A percentile compares a stretch with the other conserved stretches of the same genome.
These are phyloP conservation scores for Trissoscelio sp. DNA, from an alignment of 2,888 invertebrate species.

Conservation along the genomic window DNA sequence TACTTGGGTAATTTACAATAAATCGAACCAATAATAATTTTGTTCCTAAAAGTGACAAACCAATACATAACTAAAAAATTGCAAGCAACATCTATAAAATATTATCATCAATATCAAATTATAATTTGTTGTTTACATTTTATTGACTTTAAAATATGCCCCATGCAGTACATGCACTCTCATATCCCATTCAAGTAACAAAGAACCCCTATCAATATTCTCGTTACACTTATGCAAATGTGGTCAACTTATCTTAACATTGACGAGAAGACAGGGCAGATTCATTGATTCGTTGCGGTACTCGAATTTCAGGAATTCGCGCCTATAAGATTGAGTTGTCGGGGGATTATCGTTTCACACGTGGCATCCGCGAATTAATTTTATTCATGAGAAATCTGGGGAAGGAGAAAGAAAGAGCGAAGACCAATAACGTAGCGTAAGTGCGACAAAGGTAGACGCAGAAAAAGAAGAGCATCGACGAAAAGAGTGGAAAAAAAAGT, in stretches of 20 bases:
- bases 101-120: too few relatives aligned
- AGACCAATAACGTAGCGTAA: slow-evolving; percentile 28
- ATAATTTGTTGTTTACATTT: too few relatives aligned
- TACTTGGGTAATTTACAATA: too few relatives aligned
- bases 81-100: too few relatives aligned
- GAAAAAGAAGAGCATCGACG: background rate
- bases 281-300: slow-evolving; percentile 25
- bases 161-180: too few relatives aligned
- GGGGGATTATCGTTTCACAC: slow-evolving; percentile 74
- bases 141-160: too few relatives aligned
- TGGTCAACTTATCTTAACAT: slow-evolving; percentile 6
- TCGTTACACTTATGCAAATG: too few relatives aligned
- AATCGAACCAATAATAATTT: too few relatives aligned
- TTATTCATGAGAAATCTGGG: slow-evolving; percentile 71
- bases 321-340: slow-evolving; percentile 72
- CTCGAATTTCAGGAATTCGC: slow-evolving; percentile 34
- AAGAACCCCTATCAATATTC: too few relatives aligned
- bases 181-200: too few relatives aligned
- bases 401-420: background rate
- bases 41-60: too few relatives aligned
- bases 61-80: too few relatives aligned
- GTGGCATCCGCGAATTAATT: slow-evolving; percentile 72
- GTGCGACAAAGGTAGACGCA: slow-evolving; percentile 2
- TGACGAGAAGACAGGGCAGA: background rate
- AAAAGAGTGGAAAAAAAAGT: background rate